Conservation (phyloP, 64 coral and sea anemone genomes). For the Pachyseris speciosa region DNA sequence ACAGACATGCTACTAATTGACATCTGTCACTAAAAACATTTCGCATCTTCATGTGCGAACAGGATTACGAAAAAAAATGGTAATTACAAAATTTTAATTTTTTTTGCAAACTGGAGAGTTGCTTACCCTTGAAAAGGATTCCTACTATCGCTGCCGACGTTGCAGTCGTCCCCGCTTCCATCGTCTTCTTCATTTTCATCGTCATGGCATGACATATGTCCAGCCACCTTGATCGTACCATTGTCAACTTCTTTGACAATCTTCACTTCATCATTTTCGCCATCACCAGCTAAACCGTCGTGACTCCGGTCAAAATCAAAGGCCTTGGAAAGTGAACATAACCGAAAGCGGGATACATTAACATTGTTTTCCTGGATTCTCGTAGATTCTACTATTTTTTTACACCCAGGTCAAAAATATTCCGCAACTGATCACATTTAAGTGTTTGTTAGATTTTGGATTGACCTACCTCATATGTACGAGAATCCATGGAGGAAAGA, state of each 20-base stretch:
- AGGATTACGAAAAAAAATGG: too few species aligned
- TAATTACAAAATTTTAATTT: too few species aligned
- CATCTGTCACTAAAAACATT: too few species aligned
- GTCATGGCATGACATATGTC: not conserved
- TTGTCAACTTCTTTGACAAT: not conserved
- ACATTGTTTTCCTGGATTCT: not conserved
- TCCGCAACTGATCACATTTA: not conserved
- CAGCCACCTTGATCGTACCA: conserved; percentile 14
- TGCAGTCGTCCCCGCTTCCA: too few species aligned
- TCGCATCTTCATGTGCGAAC: too few species aligned
- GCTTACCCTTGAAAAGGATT: too few species aligned
- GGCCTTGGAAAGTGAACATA: not conserved
- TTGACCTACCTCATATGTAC: not conserved
- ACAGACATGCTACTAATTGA: too few species aligned
- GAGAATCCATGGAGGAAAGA: not conserved
- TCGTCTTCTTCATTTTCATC: conserved; percentile 21
- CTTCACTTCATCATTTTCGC: not conserved
- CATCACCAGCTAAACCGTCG: conserved; percentile 26
- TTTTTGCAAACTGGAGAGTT: not conserved
- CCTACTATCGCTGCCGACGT: too few species aligned
- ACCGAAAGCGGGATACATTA: not conserved
- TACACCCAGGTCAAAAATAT: not conserved
- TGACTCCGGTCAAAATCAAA: conserved; percentile 29
- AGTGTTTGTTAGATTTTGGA: not conserved
- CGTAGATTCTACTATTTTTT: too few species aligned